Evolutionary conservation across 2,888 invertebrate genomes (phyloP), one percentile per base, ranked within the genome.

Genomic region (Rapana venosa): DNA sequence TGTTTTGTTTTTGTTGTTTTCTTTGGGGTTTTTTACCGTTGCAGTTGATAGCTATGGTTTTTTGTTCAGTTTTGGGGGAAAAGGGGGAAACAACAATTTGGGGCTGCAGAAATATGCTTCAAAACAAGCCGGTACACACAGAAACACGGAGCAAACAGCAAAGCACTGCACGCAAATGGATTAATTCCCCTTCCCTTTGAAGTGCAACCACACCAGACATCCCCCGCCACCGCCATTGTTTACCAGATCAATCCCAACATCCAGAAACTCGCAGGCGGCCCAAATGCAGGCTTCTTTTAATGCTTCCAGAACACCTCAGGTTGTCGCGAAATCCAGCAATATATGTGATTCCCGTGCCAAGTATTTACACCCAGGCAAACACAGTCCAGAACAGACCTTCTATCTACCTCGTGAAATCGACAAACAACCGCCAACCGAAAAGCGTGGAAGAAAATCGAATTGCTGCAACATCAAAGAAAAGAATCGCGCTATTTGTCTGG

Each of bases 331-430:
- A 86, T 32, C 61, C 58, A 66, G 61, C 86, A 86, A 86, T 86
- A 86, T 86, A 86, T 86, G 86, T 61, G 86, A 32, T 66, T 86
- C 86, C 66, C n/a, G 20, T 36, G 88, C 66, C 88, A 83, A 81
- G 88, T 88, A 83, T 88, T 88, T 88, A 88, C 83, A 2, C 13
- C 66, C 61, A 13, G 81, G 61, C 88, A 88, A 88, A 88, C 88
- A 88, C 17, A 35, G 11, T 58, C 36, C 81, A 35, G 47, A 66
- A 58, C 83, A 58, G 35, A 47, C 32, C 30, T 61, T 32, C 88
- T 20, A 17, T 58, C 61, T 87, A 70, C 47, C 15, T 30, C 30
- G 87, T 87, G 74, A 87, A 77, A 87, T 74, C 70, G 87, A 87
- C 61, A 87, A 87, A 87, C 87, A 87, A 36, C n/a, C 22, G 32